Conservation (phyloP, 1,140 invertebrate species). For the Schlechtendalia chinensis region DNA sequence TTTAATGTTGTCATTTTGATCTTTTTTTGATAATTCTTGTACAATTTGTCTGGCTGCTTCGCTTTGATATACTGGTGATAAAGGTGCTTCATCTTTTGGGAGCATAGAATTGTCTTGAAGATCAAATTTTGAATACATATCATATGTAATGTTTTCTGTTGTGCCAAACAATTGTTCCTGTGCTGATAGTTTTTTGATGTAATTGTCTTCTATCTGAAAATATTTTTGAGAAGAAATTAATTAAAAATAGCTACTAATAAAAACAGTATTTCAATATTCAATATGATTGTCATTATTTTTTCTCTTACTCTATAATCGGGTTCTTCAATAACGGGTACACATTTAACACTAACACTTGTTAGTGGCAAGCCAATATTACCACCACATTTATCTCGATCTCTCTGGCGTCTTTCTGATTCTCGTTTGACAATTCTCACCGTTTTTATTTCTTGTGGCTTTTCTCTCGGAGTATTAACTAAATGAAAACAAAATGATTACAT, state of each 20-base stretch:
- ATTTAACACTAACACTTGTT: slow-evolving; percentile 52
- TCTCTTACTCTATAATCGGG: slow-evolving; percentile 20
- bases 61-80: slow-evolving; percentile 72
- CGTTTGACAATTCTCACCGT: slow-evolving; percentile 91
- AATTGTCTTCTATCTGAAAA: slow-evolving; percentile 53
- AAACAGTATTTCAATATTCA: slow-evolving; percentile 39
- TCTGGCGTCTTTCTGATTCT: slow-evolving; percentile 79
- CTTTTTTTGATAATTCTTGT: slow-evolving; percentile 66
- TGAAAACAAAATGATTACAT: slow-evolving; percentile 51
- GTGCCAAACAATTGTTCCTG: slow-evolving; percentile 58
- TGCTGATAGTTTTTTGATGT: slow-evolving; percentile 53
- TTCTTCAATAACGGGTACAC: slow-evolving; percentile 54
- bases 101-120: slow-evolving; percentile 44
- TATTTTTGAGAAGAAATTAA: neutral
- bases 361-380: slow-evolving; percentile 60
- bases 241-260: slow-evolving; percentile 45
- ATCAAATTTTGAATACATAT: slow-evolving; percentile 47
- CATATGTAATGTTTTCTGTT: slow-evolving; percentile 46
- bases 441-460: slow-evolving; percentile 85
- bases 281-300: slow-evolving; percentile 3
- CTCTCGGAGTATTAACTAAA: slow-evolving; percentile 71
- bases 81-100: slow-evolving; percentile 54
- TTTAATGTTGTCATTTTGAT: slow-evolving; percentile 51
- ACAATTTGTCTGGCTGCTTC: slow-evolving; percentile 81
- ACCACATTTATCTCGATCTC: slow-evolving; percentile 64